phyloP scores from a whole-genome alignment of 2,113 vertebrate species.

The Halichoeres trimaculatus region DNA sequence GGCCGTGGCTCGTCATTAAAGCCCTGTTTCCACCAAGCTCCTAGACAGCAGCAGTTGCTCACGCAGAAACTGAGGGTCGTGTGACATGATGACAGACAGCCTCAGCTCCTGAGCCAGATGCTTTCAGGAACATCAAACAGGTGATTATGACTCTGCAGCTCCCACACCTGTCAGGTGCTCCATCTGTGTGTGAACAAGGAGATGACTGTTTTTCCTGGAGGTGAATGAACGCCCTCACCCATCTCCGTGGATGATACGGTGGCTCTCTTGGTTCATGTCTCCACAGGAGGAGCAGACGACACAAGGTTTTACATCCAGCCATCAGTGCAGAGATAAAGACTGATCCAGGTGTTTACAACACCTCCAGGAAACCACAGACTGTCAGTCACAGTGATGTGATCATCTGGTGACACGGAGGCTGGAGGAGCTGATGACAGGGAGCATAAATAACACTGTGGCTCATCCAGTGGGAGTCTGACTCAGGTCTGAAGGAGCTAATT shows the following conservation, averaged over 20 bases:
- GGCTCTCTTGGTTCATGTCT: conserved; percentile 8
- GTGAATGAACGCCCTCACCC: conserved; percentile 34
- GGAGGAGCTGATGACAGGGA: conserved; percentile 39
- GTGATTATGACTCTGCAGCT: conserved; percentile 61
- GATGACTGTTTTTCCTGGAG: not conserved
- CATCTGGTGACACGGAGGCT: conserved; percentile 27
- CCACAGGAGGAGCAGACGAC: not conserved
- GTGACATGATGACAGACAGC: conserved; percentile 37
- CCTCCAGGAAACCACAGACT: no score
- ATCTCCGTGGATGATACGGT: conserved; percentile 33
- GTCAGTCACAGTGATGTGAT: conserved; percentile 15
- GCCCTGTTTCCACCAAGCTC: not conserved
- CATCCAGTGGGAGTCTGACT: conserved; percentile 24
- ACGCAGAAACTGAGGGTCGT: conserved; percentile 7
- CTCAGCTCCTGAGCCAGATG: conserved; percentile 24
- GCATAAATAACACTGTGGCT: conserved; percentile 15
- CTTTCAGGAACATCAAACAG: conserved; percentile 64
- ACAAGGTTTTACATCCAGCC: no score
- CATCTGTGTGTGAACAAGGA: conserved; percentile 17
- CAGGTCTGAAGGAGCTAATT: conserved; percentile 13
- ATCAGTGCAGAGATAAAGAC: no score
- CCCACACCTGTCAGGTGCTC: conserved; percentile 73
- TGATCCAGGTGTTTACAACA: no score
- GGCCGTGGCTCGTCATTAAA: no score
- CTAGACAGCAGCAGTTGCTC: conserved; percentile 20